phyloP scores from a whole-genome alignment of 2,797 vertebrate genomes.

The Huso huso region DNA sequence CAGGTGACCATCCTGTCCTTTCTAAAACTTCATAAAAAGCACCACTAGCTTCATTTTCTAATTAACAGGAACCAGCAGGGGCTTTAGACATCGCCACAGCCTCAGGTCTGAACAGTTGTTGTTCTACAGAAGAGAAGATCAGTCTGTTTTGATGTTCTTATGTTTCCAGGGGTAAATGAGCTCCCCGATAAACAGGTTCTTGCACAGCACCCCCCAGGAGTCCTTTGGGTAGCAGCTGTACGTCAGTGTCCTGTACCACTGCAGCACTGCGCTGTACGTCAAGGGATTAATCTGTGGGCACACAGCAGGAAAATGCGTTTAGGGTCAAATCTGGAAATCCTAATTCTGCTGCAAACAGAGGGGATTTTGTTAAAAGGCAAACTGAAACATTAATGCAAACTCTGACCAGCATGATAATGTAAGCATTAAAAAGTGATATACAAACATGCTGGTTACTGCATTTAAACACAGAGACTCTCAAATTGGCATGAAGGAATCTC shows the following conservation, averaged over 20 bases:
- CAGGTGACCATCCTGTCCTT: too few relatives aligned
- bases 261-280: conserved; percentile 57
- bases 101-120: too few relatives aligned
- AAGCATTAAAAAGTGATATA: neutral
- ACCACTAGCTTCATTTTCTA: too few relatives aligned
- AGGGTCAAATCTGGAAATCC: too few relatives aligned
- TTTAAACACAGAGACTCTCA: too few relatives aligned
- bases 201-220: conserved; percentile 79
- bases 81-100: too few relatives aligned
- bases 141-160: conserved; percentile 77
- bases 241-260: conserved; percentile 74
- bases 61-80: too few relatives aligned
- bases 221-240: conserved; percentile 84
- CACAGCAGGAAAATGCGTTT: neutral
- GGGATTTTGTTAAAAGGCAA: neutral
- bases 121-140: conserved; percentile 24
- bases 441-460: neutral
- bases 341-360: neutral
- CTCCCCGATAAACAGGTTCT: conserved; percentile 88
- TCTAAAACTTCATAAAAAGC: too few relatives aligned
- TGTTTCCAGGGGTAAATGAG: conserved; percentile 93
- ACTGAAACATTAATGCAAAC: neutral
- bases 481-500: too few relatives aligned
- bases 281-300: conserved; percentile 81
- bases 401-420: neutral